A percentile compares a stretch with the other conserved stretches of the same genome.
phyloP scores from a whole-genome alignment of 2,888 invertebrate species.

The Digitonthophagus gazella region DNA sequence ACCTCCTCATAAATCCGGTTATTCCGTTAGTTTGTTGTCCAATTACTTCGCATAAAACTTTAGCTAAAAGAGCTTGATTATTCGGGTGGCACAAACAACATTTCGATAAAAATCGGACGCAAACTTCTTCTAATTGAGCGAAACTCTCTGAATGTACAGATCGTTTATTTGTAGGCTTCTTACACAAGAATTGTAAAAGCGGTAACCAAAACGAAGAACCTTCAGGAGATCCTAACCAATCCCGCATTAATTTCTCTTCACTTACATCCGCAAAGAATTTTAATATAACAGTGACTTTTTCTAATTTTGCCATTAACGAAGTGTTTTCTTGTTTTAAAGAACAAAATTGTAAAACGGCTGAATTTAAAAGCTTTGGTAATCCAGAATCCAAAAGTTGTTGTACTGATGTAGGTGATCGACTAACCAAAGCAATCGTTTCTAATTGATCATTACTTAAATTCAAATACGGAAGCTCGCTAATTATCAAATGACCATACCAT shows the following conservation, averaged over 20 bases:
- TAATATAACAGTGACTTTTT: slow-evolving; percentile 65
- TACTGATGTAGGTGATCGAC: slow-evolving; percentile 77
- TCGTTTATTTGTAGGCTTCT: slow-evolving; percentile 40
- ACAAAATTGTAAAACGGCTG: slow-evolving; percentile 58
- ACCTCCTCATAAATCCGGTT: slow-evolving; percentile 82
- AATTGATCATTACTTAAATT: slow-evolving; percentile 65
- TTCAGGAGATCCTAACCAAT: slow-evolving; percentile 80
- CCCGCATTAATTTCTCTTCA: slow-evolving; percentile 76
- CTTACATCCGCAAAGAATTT: slow-evolving; percentile 81
- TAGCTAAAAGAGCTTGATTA: slow-evolving; percentile 81
- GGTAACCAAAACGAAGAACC: slow-evolving; percentile 87
- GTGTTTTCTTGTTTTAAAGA: slow-evolving; percentile 27
- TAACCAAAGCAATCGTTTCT: slow-evolving; percentile 74
- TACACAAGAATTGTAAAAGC: slow-evolving; percentile 71
- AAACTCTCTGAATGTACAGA: slow-evolving; percentile 46
- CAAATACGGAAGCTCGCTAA: slow-evolving; percentile 57
- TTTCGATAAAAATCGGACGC: slow-evolving; percentile 78
- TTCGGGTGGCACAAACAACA: slow-evolving; percentile 81
- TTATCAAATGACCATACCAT: slow-evolving; percentile 60
- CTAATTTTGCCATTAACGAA: slow-evolving; percentile 57
- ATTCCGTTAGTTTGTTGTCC: slow-evolving; percentile 66
- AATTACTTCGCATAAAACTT: slow-evolving; percentile 74
- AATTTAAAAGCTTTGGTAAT: slow-evolving; percentile 63
- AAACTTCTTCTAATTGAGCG: slow-evolving; percentile 67
- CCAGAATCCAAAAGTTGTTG: slow-evolving; percentile 75